Base-by-base conservation (phyloP, 2,113 vertebrate genomes). In the Donacobius atricapilla region DNA sequence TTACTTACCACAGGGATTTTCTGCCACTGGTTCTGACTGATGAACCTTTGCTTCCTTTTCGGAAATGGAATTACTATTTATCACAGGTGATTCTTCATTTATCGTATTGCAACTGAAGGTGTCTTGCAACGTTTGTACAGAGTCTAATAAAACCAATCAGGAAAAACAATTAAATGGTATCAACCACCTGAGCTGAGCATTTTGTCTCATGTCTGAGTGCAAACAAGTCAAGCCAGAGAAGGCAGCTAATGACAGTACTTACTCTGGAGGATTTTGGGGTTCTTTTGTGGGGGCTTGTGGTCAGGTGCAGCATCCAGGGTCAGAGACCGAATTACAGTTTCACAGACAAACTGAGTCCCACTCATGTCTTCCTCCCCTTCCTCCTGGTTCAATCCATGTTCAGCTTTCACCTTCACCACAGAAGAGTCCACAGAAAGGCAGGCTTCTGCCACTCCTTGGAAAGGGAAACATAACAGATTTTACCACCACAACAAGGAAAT, bases 281-380 rank as follows among this genome's bases (percentile, higher is more conserved):
- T 87, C 88, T 98, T 97, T 48, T 98, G 98, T 19, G 97, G 97
- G 13, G 99, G 99, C 33, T 97, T 94, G 96, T 99, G 99, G 98
- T 99, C 99, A 15, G 99, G 99, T 42, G 98, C 99, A 57, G 99
- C 99, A 96, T 99, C 99, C 91, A 99, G 88, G 7, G 99, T 99
- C 13, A 99, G 98, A 18, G 99, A 99, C 53, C 99, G 98, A 92
- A 99, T 99, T 8, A 99, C 98, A 5, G 99, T 99, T 98, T 99
- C 99, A n/a, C 99, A 99, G 39, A 99, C 99, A 95, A 99, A 99
- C 97, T 99, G 99, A 21, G 99, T 99, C 40, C 99, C 99, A 13
- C 99, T 99, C 96, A 99, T 99, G 83, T 99, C 99, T 95, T 99
- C 99, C 22, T 99, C 99, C 30, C 97, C 96, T 83, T 99, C 99